Evolutionary conservation across 2,888 invertebrate species (phyloP).

Genomic region (Lepidocyrtoides sp.): DNA sequence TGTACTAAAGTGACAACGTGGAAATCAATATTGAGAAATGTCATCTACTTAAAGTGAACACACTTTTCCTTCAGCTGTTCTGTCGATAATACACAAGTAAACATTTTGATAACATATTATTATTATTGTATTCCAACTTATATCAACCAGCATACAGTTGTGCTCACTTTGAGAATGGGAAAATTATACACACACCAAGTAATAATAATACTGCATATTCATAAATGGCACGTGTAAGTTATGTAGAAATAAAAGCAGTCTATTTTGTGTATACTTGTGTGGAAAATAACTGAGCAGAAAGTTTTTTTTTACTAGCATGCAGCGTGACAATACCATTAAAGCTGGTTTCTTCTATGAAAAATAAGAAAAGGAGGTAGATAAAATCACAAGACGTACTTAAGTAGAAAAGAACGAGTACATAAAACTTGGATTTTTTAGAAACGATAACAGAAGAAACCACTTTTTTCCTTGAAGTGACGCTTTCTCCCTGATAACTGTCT

Average conservation of each 20-base stretch:
- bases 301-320: not conserved
- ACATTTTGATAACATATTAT: not conserved
- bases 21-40: constrained; percentile 39
- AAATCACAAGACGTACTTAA: constrained; percentile 6
- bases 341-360: constrained; percentile 8
- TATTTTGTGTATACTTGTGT: too few relatives aligned
- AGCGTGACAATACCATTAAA: not conserved
- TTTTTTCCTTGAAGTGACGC: not conserved
- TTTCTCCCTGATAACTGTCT: not conserved
- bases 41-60: constrained; percentile 35
- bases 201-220: too few relatives aligned
- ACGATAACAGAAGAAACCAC: constrained; percentile 3
- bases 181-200: too few relatives aligned
- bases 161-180: too few relatives aligned
- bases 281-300: too few relatives aligned
- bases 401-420: not conserved
- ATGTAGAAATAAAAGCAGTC: too few relatives aligned
- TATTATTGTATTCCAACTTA: too few relatives aligned
- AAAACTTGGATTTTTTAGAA: not conserved
- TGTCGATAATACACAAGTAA: constrained; percentile 6
- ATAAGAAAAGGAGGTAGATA: not conserved
- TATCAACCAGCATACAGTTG: too few relatives aligned
- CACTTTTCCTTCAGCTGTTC: not conserved
- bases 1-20: not conserved
- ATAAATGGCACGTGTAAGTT: too few relatives aligned